Percentiles rank a stretch among this genome's conserved stretches.
Conservation (phyloP, 2,113 vertebrate species). For the Lepisosteus osseus region DNA sequence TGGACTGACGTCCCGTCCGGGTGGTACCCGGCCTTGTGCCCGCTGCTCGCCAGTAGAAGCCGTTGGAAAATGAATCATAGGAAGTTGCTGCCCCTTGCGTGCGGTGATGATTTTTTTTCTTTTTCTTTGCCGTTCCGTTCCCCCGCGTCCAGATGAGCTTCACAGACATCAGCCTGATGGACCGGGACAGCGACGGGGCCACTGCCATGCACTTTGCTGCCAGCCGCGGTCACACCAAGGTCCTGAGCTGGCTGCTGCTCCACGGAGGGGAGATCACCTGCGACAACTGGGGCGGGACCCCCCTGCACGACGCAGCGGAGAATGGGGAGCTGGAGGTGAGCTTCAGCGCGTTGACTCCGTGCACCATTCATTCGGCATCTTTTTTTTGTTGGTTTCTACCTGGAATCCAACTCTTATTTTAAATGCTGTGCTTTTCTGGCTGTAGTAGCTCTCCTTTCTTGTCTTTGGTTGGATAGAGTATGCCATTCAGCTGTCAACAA, state of each 20-base stretch:
- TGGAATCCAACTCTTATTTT: too few species aligned
- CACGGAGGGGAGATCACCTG: constrained; percentile 87
- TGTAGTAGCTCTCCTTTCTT: too few species aligned
- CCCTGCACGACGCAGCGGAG: constrained; percentile 89
- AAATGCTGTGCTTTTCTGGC: too few species aligned
- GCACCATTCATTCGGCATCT: neutral
- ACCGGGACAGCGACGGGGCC: constrained; percentile 82
- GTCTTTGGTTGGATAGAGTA: too few species aligned
- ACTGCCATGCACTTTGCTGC: constrained; percentile 94
- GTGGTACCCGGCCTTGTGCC: too few species aligned
- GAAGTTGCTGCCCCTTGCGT: neutral
- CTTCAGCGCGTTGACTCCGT: neutral
- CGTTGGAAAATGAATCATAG: too few species aligned
- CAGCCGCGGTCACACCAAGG: constrained; percentile 90
- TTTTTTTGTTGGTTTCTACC: too few species aligned
- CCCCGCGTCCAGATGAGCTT: constrained; percentile 73
- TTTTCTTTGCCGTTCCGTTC: neutral
- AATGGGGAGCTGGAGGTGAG: constrained; percentile 92
- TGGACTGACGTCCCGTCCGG: too few species aligned
- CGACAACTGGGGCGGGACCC: constrained; percentile 86
- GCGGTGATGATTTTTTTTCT: neutral
- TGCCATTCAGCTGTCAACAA: too few species aligned
- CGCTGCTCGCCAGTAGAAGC: too few species aligned
- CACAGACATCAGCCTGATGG: constrained; percentile 79
- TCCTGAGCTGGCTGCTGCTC: constrained; percentile 94